These are phyloP conservation scores for Eurystomus glaucurus DNA, from an alignment of 2,797 vertebrate species.

Conservation along the genomic window DNA sequence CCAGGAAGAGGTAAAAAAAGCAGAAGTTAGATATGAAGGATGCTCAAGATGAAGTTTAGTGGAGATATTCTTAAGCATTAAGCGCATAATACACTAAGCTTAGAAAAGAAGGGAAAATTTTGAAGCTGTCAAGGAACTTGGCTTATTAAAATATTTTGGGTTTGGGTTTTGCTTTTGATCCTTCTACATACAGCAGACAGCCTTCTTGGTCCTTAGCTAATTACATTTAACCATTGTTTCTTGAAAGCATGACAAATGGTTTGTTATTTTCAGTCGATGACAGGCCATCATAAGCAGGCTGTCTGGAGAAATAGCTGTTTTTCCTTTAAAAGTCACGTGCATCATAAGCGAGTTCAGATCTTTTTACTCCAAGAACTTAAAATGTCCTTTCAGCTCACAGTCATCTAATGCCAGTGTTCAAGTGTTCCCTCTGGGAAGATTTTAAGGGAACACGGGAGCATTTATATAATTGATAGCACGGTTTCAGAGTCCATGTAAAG, in stretches of 20 bases:
- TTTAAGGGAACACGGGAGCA: background rate
- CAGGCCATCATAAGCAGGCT: background rate
- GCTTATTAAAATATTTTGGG: background rate
- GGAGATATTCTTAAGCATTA: conserved; percentile 19
- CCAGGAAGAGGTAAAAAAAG: background rate
- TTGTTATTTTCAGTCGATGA: background rate
- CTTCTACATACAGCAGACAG: background rate
- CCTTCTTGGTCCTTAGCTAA: background rate
- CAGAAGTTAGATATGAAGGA: conserved; percentile 17
- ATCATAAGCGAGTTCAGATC: background rate
- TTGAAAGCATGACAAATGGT: background rate
- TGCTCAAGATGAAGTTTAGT: conserved; percentile 45
- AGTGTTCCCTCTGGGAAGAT: background rate
- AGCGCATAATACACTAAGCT: conserved; percentile 26
- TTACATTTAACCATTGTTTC: background rate
- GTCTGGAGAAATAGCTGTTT: background rate
- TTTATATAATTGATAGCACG: background rate
- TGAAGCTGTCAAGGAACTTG: conserved; percentile 32
- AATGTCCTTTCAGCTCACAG: conserved; percentile 3
- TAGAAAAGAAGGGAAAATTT: background rate
- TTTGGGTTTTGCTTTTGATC: background rate
- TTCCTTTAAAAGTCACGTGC: background rate
- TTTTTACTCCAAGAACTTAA: background rate
- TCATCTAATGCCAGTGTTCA: background rate
- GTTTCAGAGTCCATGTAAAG: background rate